Conservation (phyloP, 2,113 vertebrate genomes). For the Hypomesus transpacificus region DNA sequence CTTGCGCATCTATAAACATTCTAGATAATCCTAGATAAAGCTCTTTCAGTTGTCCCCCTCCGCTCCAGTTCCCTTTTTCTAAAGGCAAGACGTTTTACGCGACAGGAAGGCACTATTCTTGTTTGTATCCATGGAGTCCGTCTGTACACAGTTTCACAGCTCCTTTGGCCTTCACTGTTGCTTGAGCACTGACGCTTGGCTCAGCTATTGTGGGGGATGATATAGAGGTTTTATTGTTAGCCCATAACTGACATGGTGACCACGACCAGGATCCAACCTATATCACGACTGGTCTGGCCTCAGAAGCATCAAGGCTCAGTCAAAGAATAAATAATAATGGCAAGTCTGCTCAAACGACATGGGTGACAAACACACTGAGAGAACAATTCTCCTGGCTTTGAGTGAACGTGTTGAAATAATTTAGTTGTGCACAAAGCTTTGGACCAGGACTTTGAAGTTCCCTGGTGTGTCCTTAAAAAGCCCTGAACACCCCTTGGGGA, state of each 20-base stretch:
- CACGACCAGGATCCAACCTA: neutral
- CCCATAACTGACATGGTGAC: neutral
- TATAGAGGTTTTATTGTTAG: conserved; percentile 4
- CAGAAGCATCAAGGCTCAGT: neutral
- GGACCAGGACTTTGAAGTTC: neutral
- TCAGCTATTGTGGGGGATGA: neutral
- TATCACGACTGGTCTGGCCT: neutral
- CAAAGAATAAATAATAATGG: no score
- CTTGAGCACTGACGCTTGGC: conserved; percentile 6
- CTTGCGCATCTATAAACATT: neutral
- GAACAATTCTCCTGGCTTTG: neutral
- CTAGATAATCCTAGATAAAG: neutral
- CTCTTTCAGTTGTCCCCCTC: neutral
- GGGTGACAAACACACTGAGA: no score
- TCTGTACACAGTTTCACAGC: conserved; percentile 45
- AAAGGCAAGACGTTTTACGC: conserved; percentile 1
- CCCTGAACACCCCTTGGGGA: conserved; percentile 11
- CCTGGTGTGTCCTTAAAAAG: conserved; percentile 30
- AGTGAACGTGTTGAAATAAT: neutral
- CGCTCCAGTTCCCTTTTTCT: neutral
- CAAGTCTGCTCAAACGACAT: no score
- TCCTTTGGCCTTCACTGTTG: conserved; percentile 30
- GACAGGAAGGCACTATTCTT: conserved; percentile 29
- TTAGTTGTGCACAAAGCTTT: conserved; percentile 2
- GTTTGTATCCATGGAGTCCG: conserved; percentile 64